Base-by-base conservation (phyloP, 2,797 vertebrate genomes). In the Adrianichthys oophorus region DNA sequence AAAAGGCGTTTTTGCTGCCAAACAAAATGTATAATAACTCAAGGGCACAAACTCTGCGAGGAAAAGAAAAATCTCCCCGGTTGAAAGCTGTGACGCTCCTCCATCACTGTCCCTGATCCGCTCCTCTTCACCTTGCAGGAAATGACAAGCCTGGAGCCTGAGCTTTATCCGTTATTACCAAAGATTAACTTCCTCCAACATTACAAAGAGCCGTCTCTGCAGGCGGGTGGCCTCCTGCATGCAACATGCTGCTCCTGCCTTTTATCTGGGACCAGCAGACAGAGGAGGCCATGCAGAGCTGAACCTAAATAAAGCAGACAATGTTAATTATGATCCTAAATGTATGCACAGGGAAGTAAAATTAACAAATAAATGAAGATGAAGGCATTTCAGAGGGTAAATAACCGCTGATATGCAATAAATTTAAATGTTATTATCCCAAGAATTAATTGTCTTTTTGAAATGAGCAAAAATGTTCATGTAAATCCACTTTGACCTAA, bases 361-460 rank as follows among this genome's bases (percentile, higher is more conserved):
- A 41, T 48, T 43, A 50, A 46, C 56, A 41, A 52, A 37, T 41
- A 68, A 67, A 70, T 19, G 43, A 78, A 60, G 18, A 56, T 26
- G 4, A 8, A 64, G 52, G 64, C 68, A 59, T 19, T 56, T 61
- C 5, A 19, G 37, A 62, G 48, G 62, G 74, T 79, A 61, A 41
- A 21, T 70, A 79, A 70, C 48, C 15, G 18, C 7, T 54, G 54
- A 64, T 70, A 66, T 59, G 47, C 68, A 52, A 72, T 59, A 60
- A 74, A 72, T 64, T 61, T 59, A 19, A 54, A 14, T 58, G 45
- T 73, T 76, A 18, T 52, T 60, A 47, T 59, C 60, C 58, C 4
- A 41, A 70, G 62, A 76, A 77, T 74, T 76, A 83, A 81, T 72
- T 64, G 58, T 70, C 46, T 65, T 53, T 55, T 56, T 79, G 48